Evolutionary conservation across 2,797 vertebrate genomes (phyloP).

Genomic region (Paratrypauchen microcephalus): DNA sequence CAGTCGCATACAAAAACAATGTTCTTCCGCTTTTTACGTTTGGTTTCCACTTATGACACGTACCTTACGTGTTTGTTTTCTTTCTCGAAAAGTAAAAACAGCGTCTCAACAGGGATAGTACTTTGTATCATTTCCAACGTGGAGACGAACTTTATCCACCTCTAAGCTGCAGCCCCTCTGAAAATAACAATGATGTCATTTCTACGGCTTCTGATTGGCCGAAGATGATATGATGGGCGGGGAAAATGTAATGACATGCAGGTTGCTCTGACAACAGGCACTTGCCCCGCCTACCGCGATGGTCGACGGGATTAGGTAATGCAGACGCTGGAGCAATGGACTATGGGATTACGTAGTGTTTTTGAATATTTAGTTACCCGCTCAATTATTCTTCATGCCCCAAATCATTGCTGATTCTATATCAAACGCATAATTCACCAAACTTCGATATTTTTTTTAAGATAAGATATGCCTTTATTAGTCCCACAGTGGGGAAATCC

Average conservation of each 20-base stretch:
- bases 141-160: constrained; percentile 93
- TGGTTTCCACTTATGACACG: constrained; percentile 6
- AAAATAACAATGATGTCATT: constrained; percentile 99
- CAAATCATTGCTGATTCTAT: background rate
- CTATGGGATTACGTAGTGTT: constrained; percentile 96
- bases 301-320: constrained; percentile 97
- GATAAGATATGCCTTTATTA: no score
- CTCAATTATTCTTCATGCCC: constrained; percentile 56
- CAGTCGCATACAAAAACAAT: constrained; percentile 24
- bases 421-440: background rate
- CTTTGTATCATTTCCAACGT: constrained; percentile 89
- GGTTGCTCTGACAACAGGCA: constrained; percentile 85
- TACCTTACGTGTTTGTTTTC: constrained; percentile 18
- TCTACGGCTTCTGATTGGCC: constrained; percentile 84
- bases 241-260: constrained; percentile 70
- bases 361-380: constrained; percentile 89
- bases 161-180: constrained; percentile 86
- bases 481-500: no score
- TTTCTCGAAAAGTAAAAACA: constrained; percentile 30
- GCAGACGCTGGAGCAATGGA: constrained; percentile 85
- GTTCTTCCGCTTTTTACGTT: constrained; percentile 22
- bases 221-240: constrained; percentile 66
- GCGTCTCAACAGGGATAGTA: constrained; percentile 55
- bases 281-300: constrained; percentile 83
- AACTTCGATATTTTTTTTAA: background rate